Percentiles rank a stretch among this genome's conserved stretches.
These are phyloP conservation scores for Equus quagga DNA, from an alignment of 2,113 vertebrate species.

Conservation along the genomic window DNA sequence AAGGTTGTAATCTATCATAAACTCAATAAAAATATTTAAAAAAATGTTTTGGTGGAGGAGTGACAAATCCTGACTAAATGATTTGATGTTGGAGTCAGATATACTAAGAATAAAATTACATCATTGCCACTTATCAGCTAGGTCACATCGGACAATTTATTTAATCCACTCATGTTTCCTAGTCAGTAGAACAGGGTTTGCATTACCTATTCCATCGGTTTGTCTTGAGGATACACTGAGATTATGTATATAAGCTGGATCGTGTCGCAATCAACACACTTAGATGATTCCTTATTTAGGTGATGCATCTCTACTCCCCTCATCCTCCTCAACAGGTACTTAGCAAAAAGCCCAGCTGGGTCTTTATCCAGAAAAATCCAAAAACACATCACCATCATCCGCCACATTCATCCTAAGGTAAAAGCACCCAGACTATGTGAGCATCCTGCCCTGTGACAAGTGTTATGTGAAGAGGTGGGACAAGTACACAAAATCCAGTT, in stretches of 20 bases:
- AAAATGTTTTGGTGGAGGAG: too few relatives aligned
- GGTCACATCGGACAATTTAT: too few relatives aligned
- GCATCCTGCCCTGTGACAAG: not conserved
- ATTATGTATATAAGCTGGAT: not conserved
- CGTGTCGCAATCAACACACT: not conserved
- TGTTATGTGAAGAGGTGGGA: not conserved
- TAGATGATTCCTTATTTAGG: not conserved
- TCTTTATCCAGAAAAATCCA: not conserved
- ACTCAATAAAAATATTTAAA: too few relatives aligned
- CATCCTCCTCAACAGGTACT: not conserved
- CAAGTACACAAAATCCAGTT: not conserved
- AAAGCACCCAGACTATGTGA: not conserved
- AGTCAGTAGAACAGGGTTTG: too few relatives aligned
- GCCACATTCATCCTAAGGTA: not conserved
- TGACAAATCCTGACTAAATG: too few relatives aligned
- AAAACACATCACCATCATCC: not conserved
- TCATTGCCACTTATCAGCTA: too few relatives aligned
- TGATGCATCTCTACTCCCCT: not conserved
- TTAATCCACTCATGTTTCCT: too few relatives aligned
- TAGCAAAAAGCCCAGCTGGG: not conserved
- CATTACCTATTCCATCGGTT: not conserved
- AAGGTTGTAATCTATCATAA: too few relatives aligned
- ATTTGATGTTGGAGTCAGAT: too few relatives aligned
- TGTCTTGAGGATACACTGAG: not conserved
- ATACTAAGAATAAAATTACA: too few relatives aligned